Evolutionary conservation across 2,888 invertebrate species (phyloP).

Genomic region (Drosophila affinis): DNA sequence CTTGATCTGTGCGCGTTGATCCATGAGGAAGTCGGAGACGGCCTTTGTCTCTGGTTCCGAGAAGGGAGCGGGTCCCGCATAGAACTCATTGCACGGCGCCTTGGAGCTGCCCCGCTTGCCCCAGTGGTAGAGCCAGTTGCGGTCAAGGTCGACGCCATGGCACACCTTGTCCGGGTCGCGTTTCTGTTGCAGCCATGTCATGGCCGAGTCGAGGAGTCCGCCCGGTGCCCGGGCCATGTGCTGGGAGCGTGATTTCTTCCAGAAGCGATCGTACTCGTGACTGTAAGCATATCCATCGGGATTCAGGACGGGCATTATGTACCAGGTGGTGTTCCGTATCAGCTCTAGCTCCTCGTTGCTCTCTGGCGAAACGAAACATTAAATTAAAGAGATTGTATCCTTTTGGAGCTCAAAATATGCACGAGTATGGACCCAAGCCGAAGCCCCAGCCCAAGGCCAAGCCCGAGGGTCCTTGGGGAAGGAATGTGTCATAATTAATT

Average conservation of each 20-base stretch:
- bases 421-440: too few species aligned
- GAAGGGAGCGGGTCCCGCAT: slow-evolving; percentile 89
- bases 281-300: slow-evolving; percentile 92
- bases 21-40: slow-evolving; percentile 86
- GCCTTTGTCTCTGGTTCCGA: slow-evolving; percentile 91
- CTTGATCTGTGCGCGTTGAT: slow-evolving; percentile 87
- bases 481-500: too few species aligned
- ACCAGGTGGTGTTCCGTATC: slow-evolving; percentile 85
- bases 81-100: slow-evolving; percentile 90
- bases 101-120: slow-evolving; percentile 89
- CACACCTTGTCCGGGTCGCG: slow-evolving; percentile 84
- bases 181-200: slow-evolving; percentile 82
- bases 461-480: too few species aligned
- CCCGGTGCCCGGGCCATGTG: slow-evolving; percentile 76
- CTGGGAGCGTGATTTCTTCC: slow-evolving; percentile 91
- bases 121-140: slow-evolving; percentile 92
- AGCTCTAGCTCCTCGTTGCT: slow-evolving; percentile 71
- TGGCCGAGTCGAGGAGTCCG: slow-evolving; percentile 81
- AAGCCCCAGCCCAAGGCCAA: too few species aligned
- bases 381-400: background rate
- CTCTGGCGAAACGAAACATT: slow-evolving; percentile 48
- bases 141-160: slow-evolving; percentile 90
- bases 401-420: background rate
- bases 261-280: slow-evolving; percentile 89
- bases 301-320: slow-evolving; percentile 90